Conservation (phyloP, 1,140 invertebrate species). For the Microvelia longipes region DNA sequence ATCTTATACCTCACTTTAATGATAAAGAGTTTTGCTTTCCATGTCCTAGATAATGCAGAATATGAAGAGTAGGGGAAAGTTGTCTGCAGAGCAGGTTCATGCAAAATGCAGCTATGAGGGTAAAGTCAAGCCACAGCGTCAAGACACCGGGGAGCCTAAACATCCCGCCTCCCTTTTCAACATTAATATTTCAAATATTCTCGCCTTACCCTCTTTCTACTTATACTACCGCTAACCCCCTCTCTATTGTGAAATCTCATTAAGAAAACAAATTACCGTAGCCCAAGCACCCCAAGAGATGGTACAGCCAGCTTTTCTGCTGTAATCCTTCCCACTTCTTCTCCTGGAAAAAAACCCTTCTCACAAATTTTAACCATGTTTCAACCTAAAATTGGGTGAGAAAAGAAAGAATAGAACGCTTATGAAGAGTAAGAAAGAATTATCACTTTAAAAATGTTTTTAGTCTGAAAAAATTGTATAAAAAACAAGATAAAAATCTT, state of each 20-base stretch:
- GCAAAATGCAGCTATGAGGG: background rate
- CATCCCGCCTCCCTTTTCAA: background rate
- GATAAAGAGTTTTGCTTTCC: no score
- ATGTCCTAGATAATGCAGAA: background rate
- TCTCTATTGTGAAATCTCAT: background rate
- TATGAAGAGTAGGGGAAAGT: background rate
- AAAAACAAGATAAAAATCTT: no score
- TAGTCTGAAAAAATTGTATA: background rate
- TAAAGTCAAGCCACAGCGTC: background rate
- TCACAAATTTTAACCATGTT: background rate
- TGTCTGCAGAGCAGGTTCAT: background rate
- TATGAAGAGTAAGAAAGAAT: no score
- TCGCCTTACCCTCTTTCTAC: background rate
- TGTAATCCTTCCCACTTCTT: background rate
- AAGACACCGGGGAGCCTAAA: no score
- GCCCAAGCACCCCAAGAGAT: background rate
- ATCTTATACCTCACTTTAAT: no score
- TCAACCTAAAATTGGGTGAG: background rate
- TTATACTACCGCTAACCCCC: background rate
- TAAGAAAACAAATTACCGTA: background rate
- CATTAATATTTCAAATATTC: background rate
- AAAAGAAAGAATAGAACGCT: background rate
- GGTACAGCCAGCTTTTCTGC: no score
- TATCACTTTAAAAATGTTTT: background rate
- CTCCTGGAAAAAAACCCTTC: background rate